Conservation (phyloP, 2,888 invertebrate genomes). For the Heliconius aoede region DNA sequence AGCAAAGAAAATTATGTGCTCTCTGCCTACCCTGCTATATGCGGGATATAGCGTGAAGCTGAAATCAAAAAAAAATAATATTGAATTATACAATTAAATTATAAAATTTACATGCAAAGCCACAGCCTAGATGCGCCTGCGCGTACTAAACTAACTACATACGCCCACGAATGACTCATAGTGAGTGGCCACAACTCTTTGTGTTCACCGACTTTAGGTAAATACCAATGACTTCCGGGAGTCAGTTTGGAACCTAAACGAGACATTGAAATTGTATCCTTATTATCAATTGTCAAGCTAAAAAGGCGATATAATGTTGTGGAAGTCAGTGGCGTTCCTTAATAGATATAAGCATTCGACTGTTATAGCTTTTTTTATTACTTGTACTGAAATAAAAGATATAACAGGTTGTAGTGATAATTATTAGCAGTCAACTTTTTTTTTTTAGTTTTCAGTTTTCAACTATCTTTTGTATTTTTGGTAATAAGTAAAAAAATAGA, state of each 20-base stretch:
- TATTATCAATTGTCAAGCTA: constrained; percentile 23
- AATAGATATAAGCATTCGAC: neutral
- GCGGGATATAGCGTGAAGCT: too few relatives aligned
- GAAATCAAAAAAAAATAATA: neutral
- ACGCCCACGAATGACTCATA: constrained; percentile 30
- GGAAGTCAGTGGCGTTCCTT: neutral
- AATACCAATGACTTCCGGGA: constrained; percentile 26
- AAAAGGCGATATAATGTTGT: constrained; percentile 1
- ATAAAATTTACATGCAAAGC: neutral
- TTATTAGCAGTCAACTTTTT: neutral
- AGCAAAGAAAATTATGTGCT: too few relatives aligned
- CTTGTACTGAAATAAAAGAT: neutral
- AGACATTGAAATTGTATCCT: constrained; percentile 23
- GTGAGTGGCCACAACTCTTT: constrained; percentile 4
- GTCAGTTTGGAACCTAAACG: constrained; percentile 23
- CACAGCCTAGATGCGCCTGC: constrained; percentile 9
- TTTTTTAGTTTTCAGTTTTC: neutral
- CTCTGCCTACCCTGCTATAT: too few relatives aligned
- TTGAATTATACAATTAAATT: neutral
- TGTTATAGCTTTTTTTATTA: neutral
- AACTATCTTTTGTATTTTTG: too few relatives aligned
- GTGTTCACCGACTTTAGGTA: constrained; percentile 29
- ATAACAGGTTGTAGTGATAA: neutral
- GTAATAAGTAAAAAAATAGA: too few relatives aligned
- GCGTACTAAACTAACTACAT: constrained; percentile 17